Evolutionary conservation across 1,140 invertebrate species (phyloP).

Genomic region (Potamilus streckersoni): DNA sequence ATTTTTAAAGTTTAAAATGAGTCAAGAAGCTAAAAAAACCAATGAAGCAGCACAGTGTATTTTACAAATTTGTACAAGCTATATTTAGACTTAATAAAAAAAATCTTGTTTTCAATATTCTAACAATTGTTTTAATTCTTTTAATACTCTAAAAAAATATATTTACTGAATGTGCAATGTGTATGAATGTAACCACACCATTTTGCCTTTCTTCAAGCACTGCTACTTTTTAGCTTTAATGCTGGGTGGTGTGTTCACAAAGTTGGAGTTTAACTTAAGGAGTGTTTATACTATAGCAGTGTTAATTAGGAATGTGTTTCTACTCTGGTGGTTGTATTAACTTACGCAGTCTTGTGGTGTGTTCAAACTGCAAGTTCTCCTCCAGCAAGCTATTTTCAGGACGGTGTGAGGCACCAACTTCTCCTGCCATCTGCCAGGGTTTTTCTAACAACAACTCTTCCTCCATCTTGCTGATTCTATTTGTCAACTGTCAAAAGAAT

Average conservation of each 20-base stretch:
- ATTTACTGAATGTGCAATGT: background rate
- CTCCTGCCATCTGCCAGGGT: slow-evolving; percentile 93
- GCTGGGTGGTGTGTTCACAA: too few species aligned
- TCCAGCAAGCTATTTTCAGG: slow-evolving; percentile 94
- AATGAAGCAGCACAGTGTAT: too few species aligned
- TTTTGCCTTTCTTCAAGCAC: too few species aligned
- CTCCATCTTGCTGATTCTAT: slow-evolving; percentile 83
- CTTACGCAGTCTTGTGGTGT: slow-evolving; percentile 79
- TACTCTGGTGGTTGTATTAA: background rate
- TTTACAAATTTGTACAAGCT: too few species aligned
- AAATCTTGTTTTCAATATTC: too few species aligned
- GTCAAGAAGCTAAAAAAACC: too few species aligned
- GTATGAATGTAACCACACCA: background rate
- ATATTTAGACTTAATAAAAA: too few species aligned
- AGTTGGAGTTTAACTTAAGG: too few species aligned
- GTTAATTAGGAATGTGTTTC: background rate
- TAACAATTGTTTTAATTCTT: too few species aligned
- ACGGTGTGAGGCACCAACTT: slow-evolving; percentile 81
- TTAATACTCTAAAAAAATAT: too few species aligned
- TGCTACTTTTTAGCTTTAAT: too few species aligned
- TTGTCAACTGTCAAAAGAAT: slow-evolving; percentile 51
- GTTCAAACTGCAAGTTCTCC: slow-evolving; percentile 91
- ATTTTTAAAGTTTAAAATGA: too few species aligned
- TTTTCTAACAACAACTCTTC: slow-evolving; percentile 81
- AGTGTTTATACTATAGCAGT: background rate